phyloP scores from a whole-genome alignment of 2,888 invertebrate species.

The Rhaphigaster nebulosa region DNA sequence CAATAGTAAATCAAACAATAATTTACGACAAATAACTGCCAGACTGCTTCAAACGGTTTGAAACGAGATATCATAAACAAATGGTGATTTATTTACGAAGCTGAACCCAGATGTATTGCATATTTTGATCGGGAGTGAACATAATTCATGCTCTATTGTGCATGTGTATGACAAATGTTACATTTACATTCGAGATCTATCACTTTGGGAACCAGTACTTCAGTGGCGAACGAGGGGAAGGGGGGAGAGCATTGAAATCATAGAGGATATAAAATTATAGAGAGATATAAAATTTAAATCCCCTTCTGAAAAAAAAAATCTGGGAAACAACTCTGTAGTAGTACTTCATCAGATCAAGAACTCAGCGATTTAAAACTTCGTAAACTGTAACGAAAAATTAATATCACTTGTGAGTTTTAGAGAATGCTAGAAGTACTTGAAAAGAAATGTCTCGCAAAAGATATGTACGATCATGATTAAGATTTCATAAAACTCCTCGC shows the following conservation, averaged over 20 bases:
- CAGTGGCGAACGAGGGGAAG: no score
- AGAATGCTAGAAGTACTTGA: no score
- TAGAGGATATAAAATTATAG: no score
- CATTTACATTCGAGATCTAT: background rate
- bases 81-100: background rate
- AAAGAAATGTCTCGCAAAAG: no score
- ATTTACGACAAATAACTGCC: background rate
- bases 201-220: background rate
- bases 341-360: background rate
- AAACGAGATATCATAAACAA: conserved; percentile 21
- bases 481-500: no score
- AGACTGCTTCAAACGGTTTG: conserved; percentile 1
- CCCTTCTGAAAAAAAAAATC: no score
- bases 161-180: conserved; percentile 21
- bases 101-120: background rate
- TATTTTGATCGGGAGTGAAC: background rate
- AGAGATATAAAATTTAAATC: no score
- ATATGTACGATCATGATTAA: no score
- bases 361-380: background rate
- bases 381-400: background rate
- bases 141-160: background rate
- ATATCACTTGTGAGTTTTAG: no score
- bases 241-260: no score
- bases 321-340: no score
- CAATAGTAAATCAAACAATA: background rate